These are phyloP conservation scores for Tromatobia lineatoria DNA, from an alignment of 2,888 invertebrate genomes.

Conservation along the genomic window DNA sequence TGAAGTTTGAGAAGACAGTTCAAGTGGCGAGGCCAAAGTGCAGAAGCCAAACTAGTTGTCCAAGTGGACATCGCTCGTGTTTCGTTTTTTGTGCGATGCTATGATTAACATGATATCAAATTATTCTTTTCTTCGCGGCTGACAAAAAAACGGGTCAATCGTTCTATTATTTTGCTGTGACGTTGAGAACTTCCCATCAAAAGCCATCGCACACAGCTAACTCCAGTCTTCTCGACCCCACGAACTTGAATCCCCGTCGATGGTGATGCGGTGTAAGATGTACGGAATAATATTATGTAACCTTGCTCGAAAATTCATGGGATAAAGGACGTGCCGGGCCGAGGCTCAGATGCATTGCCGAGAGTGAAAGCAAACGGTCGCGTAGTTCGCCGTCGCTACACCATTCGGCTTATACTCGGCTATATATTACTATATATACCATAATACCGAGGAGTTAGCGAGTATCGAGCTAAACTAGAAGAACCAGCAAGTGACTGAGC, in stretches of 20 bases:
- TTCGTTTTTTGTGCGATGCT: not conserved
- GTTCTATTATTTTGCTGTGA: constrained; percentile 8
- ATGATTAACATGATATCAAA: not conserved
- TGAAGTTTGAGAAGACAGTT: not conserved
- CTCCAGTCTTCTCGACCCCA: not conserved
- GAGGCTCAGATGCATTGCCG: constrained; percentile 80
- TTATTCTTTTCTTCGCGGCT: not conserved
- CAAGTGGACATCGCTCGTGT: not conserved
- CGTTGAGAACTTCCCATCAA: not conserved
- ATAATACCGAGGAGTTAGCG: constrained; percentile 30
- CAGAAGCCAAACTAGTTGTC: not conserved
- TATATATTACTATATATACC: constrained; percentile 28
- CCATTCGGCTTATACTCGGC: constrained; percentile 39
- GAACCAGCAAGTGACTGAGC: not conserved
- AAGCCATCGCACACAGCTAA: constrained; percentile 1
- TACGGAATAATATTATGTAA: constrained; percentile 74
- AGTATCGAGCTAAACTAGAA: constrained; percentile 23
- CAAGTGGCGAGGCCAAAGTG: not conserved
- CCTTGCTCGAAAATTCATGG: constrained; percentile 75
- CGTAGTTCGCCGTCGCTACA: constrained; percentile 56
- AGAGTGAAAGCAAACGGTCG: constrained; percentile 83
- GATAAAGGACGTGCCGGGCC: constrained; percentile 73
- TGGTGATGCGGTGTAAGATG: constrained; percentile 44
- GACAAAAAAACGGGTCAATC: not conserved
- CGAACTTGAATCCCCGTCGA: constrained; percentile 10